Evolutionary conservation across 2,797 vertebrate genomes (phyloP).

Genomic region (Oreortyx pictus): DNA sequence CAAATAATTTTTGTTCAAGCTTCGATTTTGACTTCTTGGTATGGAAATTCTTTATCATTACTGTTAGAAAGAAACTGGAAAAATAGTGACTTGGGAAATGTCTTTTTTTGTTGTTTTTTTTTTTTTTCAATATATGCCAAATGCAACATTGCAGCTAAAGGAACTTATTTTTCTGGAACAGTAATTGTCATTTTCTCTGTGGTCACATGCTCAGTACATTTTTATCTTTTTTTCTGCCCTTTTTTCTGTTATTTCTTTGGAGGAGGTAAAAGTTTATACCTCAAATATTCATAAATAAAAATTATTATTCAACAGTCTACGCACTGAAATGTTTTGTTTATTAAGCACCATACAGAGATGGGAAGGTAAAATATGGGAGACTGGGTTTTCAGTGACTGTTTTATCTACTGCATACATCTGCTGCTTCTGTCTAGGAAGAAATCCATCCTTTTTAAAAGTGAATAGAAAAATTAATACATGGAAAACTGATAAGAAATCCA

Average conservation of each 20-base stretch:
- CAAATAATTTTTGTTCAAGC: neutral
- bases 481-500: neutral
- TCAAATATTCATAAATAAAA: neutral
- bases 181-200: neutral
- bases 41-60: neutral
- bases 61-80: neutral
- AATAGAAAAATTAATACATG: neutral
- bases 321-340: neutral
- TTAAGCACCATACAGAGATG: neutral
- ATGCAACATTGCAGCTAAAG: fast-evolving
- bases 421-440: neutral
- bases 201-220: neutral
- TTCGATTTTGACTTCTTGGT: neutral
- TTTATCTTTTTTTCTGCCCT: fast-evolving
- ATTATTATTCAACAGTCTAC: neutral
- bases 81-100: neutral
- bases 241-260: neutral
- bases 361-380: neutral
- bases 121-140: no score
- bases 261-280: neutral
- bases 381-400: neutral
- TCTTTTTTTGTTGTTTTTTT: neutral
- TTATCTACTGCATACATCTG: neutral
- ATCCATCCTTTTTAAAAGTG: neutral
- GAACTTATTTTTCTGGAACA: neutral